phyloP scores from a whole-genome alignment of 1,140 invertebrate genomes.

The Saxidomus purpurata region DNA sequence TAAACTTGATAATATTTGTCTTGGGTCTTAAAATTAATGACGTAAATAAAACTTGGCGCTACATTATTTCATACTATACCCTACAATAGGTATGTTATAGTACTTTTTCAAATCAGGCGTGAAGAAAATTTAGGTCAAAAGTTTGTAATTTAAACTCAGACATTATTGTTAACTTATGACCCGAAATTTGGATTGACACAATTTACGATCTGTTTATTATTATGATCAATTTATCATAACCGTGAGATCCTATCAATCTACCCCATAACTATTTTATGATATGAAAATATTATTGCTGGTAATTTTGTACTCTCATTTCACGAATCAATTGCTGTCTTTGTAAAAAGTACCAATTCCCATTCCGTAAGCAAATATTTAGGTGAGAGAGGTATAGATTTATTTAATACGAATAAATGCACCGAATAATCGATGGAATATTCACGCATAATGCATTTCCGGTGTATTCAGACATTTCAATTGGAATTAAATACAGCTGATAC shows the following conservation, averaged over 20 bases:
- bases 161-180: not conserved
- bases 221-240: not conserved
- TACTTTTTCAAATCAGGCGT: not conserved
- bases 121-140: not conserved
- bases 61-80: too few relatives aligned
- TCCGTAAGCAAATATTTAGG: not conserved
- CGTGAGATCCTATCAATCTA: too few relatives aligned
- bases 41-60: too few relatives aligned
- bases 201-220: not conserved
- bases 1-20: too few relatives aligned
- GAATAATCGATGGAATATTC: not conserved
- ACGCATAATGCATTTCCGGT: too few relatives aligned
- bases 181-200: conserved; percentile 8
- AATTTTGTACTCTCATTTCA: not conserved
- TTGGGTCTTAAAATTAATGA: too few relatives aligned
- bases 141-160: not conserved
- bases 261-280: not conserved
- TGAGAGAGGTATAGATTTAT: not conserved
- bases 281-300: not conserved
- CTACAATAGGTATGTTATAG: too few relatives aligned
- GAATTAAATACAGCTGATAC: too few relatives aligned
- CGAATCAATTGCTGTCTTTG: not conserved
- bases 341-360: not conserved
- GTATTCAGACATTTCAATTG: too few relatives aligned
- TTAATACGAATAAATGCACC: not conserved